Conservation (phyloP, 2,888 invertebrate genomes). For the Tryphoninae sp. region DNA sequence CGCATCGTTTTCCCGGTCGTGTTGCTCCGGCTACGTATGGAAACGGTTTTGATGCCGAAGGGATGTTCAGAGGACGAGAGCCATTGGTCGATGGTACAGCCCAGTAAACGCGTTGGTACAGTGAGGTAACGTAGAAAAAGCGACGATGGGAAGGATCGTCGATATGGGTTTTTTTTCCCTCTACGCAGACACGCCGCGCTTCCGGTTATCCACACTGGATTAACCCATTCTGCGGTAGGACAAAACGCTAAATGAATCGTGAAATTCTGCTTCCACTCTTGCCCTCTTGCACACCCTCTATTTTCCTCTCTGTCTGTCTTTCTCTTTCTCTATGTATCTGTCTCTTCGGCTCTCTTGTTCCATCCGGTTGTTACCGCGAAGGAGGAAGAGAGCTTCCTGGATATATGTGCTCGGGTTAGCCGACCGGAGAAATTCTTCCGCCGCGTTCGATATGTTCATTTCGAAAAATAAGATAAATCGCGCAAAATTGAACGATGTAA, state of each 20-base stretch:
- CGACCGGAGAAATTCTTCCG: constrained; percentile 25
- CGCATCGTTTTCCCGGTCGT: constrained; percentile 56
- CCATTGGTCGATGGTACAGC: constrained; percentile 45
- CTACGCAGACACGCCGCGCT: constrained; percentile 65
- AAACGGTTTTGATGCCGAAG: constrained; percentile 30
- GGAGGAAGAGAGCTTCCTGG: constrained; percentile 23
- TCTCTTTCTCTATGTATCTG: background rate
- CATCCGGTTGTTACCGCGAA: constrained; percentile 34
- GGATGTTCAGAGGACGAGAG: constrained; percentile 17
- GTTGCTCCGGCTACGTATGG: constrained; percentile 36
- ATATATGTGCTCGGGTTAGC: constrained; percentile 12
- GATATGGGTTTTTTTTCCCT: constrained; percentile 39
- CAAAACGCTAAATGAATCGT: constrained; percentile 77
- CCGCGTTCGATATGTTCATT: constrained; percentile 42
- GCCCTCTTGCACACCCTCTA: background rate
- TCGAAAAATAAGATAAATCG: constrained; percentile 70
- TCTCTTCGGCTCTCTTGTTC: background rate
- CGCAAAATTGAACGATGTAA: constrained; percentile 66
- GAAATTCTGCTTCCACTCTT: constrained; percentile 68
- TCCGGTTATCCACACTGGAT: constrained; percentile 73
- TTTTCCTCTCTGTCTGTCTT: constrained; percentile 13
- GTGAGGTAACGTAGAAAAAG: constrained; percentile 48
- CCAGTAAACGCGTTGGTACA: constrained; percentile 58
- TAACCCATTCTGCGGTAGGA: constrained; percentile 71
- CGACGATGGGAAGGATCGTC: constrained; percentile 32